A percentile compares a stretch with the other conserved stretches of the same genome.
These are phyloP conservation scores for Dryobotodes eremita DNA, from an alignment of 2,888 invertebrate genomes.

Conservation along the genomic window DNA sequence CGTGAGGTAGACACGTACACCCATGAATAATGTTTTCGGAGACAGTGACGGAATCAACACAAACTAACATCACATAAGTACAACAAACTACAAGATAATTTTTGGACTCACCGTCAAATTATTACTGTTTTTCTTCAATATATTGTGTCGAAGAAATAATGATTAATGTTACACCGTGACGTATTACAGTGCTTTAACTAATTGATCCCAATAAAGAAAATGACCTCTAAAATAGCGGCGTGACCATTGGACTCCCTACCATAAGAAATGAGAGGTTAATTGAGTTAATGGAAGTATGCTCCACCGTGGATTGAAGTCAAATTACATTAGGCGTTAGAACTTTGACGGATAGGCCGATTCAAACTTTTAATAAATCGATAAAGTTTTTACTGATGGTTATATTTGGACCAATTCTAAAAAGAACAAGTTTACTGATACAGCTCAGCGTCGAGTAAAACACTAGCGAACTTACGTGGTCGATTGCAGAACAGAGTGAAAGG, in stretches of 20 bases:
- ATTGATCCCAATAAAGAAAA: slow-evolving; percentile 86
- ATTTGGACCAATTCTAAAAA: slow-evolving; percentile 20
- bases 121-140: slow-evolving; percentile 7
- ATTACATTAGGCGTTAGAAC: slow-evolving; percentile 65
- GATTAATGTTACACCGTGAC: slow-evolving; percentile 38
- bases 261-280: slow-evolving; percentile 86
- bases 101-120: slow-evolving; percentile 17
- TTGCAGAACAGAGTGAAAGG: slow-evolving; percentile 44
- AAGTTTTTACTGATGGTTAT: slow-evolving; percentile 18
- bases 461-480: slow-evolving; percentile 5
- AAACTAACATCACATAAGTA: slow-evolving; percentile 28
- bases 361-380: slow-evolving; percentile 50
- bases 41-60: slow-evolving; percentile 48
- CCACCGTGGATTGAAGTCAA: slow-evolving; percentile 68
- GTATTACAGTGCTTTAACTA: slow-evolving; percentile 71
- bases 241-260: slow-evolving; percentile 80
- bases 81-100: slow-evolving; percentile 8
- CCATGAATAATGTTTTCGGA: slow-evolving; percentile 64
- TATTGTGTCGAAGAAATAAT: slow-evolving; percentile 32
- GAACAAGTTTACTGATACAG: slow-evolving; percentile 9
- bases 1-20: slow-evolving; percentile 71
- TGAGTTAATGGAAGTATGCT: slow-evolving; percentile 81
- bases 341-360: slow-evolving; percentile 51
- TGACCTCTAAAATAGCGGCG: slow-evolving; percentile 81
- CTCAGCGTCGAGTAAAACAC: background rate